phyloP scores from a whole-genome alignment of 2,113 vertebrate genomes.

The Onychostoma macrolepis region DNA sequence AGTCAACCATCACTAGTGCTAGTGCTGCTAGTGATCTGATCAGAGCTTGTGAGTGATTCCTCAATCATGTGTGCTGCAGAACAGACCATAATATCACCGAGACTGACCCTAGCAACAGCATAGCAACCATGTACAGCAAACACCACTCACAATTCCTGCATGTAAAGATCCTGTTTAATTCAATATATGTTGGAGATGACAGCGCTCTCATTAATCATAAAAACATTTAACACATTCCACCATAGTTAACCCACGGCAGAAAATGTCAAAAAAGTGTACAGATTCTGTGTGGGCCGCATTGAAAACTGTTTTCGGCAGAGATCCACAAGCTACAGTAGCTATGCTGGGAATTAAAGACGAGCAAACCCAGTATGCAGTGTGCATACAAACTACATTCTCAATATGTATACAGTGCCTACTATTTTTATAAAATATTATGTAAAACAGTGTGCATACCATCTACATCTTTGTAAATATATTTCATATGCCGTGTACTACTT shows the following conservation, averaged over 20 bases:
- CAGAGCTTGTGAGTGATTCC: too few species aligned
- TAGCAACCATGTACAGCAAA: slow-evolving; percentile 3
- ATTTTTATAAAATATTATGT: too few species aligned
- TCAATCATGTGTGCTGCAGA: too few species aligned
- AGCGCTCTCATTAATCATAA: not conserved
- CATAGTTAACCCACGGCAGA: not conserved
- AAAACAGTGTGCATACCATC: too few species aligned
- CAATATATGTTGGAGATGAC: too few species aligned
- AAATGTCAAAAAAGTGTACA: not conserved
- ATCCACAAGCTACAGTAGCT: not conserved
- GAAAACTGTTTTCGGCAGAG: not conserved
- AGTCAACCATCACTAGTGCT: too few species aligned
- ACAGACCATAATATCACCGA: not conserved
- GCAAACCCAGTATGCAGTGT: not conserved
- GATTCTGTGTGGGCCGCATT: not conserved
- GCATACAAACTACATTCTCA: not conserved
- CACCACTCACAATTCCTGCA: not conserved
- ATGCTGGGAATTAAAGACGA: not conserved
- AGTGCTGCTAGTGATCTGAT: too few species aligned
- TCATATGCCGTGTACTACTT: too few species aligned
- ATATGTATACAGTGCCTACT: too few species aligned
- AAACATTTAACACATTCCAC: not conserved
- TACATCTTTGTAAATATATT: too few species aligned
- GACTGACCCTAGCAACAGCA: not conserved
- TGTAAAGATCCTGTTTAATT: too few species aligned